These are phyloP conservation scores for Saturnia japonica DNA, from an alignment of 2,888 invertebrate species.

Conservation along the genomic window DNA sequence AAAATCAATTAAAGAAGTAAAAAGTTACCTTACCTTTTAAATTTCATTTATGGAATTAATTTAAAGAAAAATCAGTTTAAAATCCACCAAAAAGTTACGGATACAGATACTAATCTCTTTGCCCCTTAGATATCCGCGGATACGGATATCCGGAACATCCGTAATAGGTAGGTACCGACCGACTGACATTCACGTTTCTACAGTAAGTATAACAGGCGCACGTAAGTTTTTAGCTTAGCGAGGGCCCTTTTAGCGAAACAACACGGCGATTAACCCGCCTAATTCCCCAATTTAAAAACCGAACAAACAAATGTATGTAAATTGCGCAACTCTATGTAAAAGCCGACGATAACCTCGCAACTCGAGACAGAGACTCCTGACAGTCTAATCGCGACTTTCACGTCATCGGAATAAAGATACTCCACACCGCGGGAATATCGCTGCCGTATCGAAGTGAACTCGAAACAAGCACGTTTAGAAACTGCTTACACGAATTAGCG, in stretches of 20 bases:
- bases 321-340: slow-evolving; percentile 78
- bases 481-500: slow-evolving; percentile 82
- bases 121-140: too few relatives aligned
- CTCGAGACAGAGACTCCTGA: slow-evolving; percentile 22
- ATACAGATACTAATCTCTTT: too few relatives aligned
- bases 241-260: slow-evolving; percentile 57
- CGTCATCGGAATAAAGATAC: slow-evolving; percentile 37
- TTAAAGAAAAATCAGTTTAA: too few relatives aligned
- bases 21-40: too few relatives aligned
- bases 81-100: too few relatives aligned
- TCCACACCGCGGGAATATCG: slow-evolving; percentile 33
- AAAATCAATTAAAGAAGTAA: too few relatives aligned
- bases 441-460: slow-evolving; percentile 70
- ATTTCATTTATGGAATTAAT: too few relatives aligned
- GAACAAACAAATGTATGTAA: slow-evolving; percentile 81
- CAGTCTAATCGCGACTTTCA: slow-evolving; percentile 46
- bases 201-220: slow-evolving; percentile 3
- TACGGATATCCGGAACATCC: too few relatives aligned
- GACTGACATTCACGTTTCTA: neutral
- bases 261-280: slow-evolving; percentile 72
- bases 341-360: slow-evolving; percentile 70
- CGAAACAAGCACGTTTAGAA: slow-evolving; percentile 80
- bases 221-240: slow-evolving; percentile 46
- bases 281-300: slow-evolving; percentile 80
- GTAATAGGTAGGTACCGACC: neutral